Percentiles rank a stretch among this genome's conserved stretches.
These are phyloP conservation scores for Drosophila heteroneura DNA, from an alignment of 2,888 invertebrate species.

Conservation along the genomic window DNA sequence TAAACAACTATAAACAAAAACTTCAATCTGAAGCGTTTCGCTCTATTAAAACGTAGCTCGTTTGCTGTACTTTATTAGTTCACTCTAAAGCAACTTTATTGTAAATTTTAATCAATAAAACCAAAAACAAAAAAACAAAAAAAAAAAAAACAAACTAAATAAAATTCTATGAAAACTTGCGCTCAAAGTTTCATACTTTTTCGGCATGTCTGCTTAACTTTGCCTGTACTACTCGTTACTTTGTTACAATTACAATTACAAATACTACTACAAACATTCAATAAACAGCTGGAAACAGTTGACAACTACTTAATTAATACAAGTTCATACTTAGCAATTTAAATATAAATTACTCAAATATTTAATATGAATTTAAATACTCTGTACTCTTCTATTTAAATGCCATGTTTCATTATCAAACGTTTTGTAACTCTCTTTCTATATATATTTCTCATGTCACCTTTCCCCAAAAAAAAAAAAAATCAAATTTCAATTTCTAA, in stretches of 20 bases:
- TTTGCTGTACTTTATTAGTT: constrained; percentile 77
- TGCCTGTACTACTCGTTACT: constrained; percentile 76
- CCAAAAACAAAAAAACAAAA: constrained; percentile 34
- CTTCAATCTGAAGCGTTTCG: constrained; percentile 61
- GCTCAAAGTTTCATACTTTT: constrained; percentile 73
- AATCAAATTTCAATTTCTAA: constrained; percentile 56
- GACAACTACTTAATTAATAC: constrained; percentile 43
- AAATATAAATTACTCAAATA: constrained; percentile 58
- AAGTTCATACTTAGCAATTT: constrained; percentile 55
- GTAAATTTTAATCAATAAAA: constrained; percentile 59
- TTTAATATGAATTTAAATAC: constrained; percentile 74
- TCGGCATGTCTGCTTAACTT: constrained; percentile 79
- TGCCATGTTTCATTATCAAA: constrained; percentile 63
- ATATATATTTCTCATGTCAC: constrained; percentile 50
- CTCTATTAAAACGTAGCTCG: constrained; percentile 73
- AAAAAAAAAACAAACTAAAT: constrained; percentile 28
- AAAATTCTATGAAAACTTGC: constrained; percentile 60
- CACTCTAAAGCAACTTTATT: constrained; percentile 69
- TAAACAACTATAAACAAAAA: constrained; percentile 37
- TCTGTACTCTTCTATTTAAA: constrained; percentile 62
- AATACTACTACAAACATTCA: constrained; percentile 45
- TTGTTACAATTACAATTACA: constrained; percentile 63
- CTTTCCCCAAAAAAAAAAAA: constrained; percentile 15
- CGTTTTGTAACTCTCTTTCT: constrained; percentile 53
- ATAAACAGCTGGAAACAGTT: constrained; percentile 58